Evolutionary conservation across 2,888 invertebrate species (phyloP), one percentile per base, ranked within the genome.

Genomic region (Deroplatys truncata): DNA sequence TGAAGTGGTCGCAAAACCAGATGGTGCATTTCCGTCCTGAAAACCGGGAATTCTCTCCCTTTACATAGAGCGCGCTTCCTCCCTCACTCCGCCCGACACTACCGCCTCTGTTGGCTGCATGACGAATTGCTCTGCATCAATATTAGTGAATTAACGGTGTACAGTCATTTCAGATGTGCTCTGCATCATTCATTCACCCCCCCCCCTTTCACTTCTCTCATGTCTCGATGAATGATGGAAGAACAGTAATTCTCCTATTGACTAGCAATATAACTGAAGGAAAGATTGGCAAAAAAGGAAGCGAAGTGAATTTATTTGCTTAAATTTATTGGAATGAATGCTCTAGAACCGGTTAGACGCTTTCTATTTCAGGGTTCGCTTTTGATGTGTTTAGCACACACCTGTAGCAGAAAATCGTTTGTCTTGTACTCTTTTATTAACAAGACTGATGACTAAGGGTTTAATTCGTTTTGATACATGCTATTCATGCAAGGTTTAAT

Each of bases 1-100:
- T 87, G 87, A 87, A 87, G 87, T 87, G 87, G 82, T 87, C 87
- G 87, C 87, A 87, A 87, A 87, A 87, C 87, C 87, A 87, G 87
- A 87, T 87, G 56, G 87, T 87, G 87, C 82, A 35, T 87, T 87
- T 87, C 82, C 43, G 25, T 72, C 82, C 83, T 31, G 28, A 83
- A 87, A 87, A 72, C 56, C 56, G 56, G 56, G 56, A 72, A 72
- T 72, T 72, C 56, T 29, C 83, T 43, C 28, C 87, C 82, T 87
- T 82, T 31, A 83, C 35, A 82, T 56, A 29, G 28, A 56, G 29
- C 28, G 87, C 35, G 29, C 83, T 35, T 87, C 83, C 82, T 87
- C 87, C 83, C 87, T 87, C 87, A 72, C 56, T 72, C 56, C 25
- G 56, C 56, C 56, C 56, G 56, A 72, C 56, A 72, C 56, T 72